phyloP scores from a whole-genome alignment of 2,888 invertebrate genomes.

The Lamproptera curius region DNA sequence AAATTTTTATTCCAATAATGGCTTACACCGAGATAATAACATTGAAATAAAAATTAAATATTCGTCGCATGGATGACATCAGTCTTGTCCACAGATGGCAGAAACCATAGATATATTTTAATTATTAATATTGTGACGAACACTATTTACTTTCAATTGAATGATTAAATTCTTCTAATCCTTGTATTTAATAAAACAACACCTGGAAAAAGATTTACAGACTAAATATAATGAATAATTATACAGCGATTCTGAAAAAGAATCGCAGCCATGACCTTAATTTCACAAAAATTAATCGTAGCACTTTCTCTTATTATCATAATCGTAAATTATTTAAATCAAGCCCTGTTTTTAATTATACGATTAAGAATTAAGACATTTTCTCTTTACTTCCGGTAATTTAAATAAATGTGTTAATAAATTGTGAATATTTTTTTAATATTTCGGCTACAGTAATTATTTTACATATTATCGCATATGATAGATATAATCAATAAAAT shows the following conservation, averaged over 20 bases:
- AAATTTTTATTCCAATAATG: constrained; percentile 11
- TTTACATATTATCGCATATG: no score
- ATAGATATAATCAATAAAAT: no score
- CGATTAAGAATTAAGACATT: no score
- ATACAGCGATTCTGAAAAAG: background rate
- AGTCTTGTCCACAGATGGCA: constrained; percentile 22
- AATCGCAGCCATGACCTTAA: background rate
- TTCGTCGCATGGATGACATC: constrained; percentile 35
- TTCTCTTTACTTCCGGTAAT: no score
- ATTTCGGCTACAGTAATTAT: no score
- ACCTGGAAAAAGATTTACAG: background rate
- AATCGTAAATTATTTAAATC: background rate
- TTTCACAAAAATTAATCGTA: background rate
- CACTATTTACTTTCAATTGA: background rate
- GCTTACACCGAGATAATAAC: constrained; percentile 23
- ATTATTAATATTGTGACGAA: background rate
- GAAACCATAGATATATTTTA: constrained; percentile 9
- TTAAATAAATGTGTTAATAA: no score
- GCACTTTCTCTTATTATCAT: background rate
- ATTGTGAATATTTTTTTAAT: no score
- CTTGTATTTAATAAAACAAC: background rate
- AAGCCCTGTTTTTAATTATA: no score
- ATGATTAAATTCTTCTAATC: background rate
- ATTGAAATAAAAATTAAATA: constrained; percentile 28
- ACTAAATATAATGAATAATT: background rate